These are phyloP conservation scores for Vultur gryphus DNA, from an alignment of 2,797 vertebrate species.

Conservation along the genomic window DNA sequence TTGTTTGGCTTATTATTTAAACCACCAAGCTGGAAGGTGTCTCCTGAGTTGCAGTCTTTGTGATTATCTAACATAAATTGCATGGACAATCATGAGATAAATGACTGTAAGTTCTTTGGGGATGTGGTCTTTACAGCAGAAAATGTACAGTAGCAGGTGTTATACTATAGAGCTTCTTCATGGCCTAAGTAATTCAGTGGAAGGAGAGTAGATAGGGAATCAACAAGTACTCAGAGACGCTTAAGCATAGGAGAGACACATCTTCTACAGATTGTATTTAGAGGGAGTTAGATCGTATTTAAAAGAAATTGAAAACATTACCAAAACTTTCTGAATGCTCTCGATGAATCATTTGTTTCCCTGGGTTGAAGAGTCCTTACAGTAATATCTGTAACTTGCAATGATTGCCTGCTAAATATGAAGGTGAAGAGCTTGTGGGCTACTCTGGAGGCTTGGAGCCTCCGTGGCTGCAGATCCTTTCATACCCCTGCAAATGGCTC, in stretches of 20 bases:
- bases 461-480: neutral
- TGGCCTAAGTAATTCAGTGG: neutral
- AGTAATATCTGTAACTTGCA: neutral
- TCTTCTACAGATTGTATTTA: neutral
- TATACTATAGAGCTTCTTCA: neutral
- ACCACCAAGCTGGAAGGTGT: neutral
- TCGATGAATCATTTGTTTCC: neutral
- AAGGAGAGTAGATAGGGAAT: neutral
- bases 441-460: neutral
- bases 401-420: neutral
- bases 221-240: neutral
- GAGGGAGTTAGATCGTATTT: neutral
- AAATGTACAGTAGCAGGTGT: neutral
- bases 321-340: neutral
- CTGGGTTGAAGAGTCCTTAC: neutral
- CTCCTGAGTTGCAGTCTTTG: neutral
- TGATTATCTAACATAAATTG: neutral
- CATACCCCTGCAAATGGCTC: neutral
- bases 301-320: neutral
- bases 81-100: neutral
- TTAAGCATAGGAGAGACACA: neutral
- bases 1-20: neutral
- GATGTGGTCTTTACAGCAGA: neutral
- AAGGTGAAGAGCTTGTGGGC: neutral
- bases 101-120: neutral